Evolutionary conservation across 2,888 invertebrate genomes (phyloP), one percentile per base, ranked within the genome.

Genomic region (Agrotis puta): DNA sequence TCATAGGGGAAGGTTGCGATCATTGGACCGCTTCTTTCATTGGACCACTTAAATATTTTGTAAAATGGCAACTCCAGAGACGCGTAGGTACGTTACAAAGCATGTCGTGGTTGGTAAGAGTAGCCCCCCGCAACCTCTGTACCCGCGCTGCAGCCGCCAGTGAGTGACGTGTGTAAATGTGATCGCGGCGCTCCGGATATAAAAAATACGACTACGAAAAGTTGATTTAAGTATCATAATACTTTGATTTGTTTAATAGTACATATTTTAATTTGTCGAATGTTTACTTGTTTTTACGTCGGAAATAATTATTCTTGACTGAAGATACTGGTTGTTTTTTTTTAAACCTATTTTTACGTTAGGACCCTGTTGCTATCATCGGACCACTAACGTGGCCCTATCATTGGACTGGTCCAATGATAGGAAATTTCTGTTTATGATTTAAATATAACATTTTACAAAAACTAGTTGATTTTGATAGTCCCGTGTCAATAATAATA

Each of bases 241-340:
- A 56, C 56, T 33, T 18, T 54, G 54, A 54, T 27, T 56, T 33
- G n/a, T n/a, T 56, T 18, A 51, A 51, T 51, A 51, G 20, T 50
- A 16, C n/a, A n/a, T n/a, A n/a, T n/a, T n/a, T n/a, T n/a, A n/a
- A n/a, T n/a, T n/a, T n/a, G n/a, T n/a, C n/a, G n/a, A n/a, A n/a
- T n/a, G n/a, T n/a, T n/a, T n/a, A n/a, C n/a, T 54, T 54, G 54
- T 54, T 18, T 54, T 54, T 54, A 54, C 54, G 54, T 54, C 27
- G 33, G 57, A 43, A 57, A 57, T 57, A 57, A 43, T 57, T 57
- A 57, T 57, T 57, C 57, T 57, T 56, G 56, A 33, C 56, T 56
- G 56, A 56, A 56, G 33, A 56, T 56, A 56, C 3, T 56, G 56
- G 56, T 56, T 56, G 56, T 56, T 56, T 33, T 56, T 56, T 56